These are phyloP conservation scores for Zelleria hepariella DNA, from an alignment of 2,888 invertebrate species.

Conservation along the genomic window DNA sequence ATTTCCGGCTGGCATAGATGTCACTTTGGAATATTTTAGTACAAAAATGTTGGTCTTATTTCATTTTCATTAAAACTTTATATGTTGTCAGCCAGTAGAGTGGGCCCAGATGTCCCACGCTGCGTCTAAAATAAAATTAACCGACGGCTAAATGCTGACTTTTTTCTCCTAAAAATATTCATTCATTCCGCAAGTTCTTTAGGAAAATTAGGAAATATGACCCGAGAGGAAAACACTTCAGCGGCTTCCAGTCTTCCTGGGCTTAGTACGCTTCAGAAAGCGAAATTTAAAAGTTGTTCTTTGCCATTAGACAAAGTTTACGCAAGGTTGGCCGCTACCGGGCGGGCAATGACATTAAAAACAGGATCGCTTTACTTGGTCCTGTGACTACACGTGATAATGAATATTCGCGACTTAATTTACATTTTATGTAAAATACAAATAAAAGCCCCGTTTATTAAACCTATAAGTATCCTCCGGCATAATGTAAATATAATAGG, in stretches of 20 bases:
- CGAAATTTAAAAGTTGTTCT: no score
- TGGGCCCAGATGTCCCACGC: slow-evolving; percentile 2
- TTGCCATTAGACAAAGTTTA: no score
- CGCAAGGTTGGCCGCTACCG: background rate
- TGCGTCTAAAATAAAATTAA: slow-evolving; percentile 47
- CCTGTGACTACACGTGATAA: background rate
- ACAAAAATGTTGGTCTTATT: no score
- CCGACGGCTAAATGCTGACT: slow-evolving; percentile 30
- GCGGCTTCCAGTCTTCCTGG: no score
- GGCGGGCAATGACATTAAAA: no score
- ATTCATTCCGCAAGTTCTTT: background rate
- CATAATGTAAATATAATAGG: background rate
- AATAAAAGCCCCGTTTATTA: background rate
- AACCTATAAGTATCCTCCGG: background rate
- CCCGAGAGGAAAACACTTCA: background rate
- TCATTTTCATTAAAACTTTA: background rate
- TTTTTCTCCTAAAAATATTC: slow-evolving; percentile 10
- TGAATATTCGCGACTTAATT: background rate
- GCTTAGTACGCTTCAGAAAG: no score
- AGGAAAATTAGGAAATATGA: slow-evolving; percentile 1
- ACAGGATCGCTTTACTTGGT: no score
- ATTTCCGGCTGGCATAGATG: no score
- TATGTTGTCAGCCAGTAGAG: slow-evolving; percentile 24
- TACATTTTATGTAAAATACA: background rate
- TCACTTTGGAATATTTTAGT: no score